These are phyloP conservation scores for Hetaerina americana DNA, from an alignment of 1,140 invertebrate species.

Conservation along the genomic window DNA sequence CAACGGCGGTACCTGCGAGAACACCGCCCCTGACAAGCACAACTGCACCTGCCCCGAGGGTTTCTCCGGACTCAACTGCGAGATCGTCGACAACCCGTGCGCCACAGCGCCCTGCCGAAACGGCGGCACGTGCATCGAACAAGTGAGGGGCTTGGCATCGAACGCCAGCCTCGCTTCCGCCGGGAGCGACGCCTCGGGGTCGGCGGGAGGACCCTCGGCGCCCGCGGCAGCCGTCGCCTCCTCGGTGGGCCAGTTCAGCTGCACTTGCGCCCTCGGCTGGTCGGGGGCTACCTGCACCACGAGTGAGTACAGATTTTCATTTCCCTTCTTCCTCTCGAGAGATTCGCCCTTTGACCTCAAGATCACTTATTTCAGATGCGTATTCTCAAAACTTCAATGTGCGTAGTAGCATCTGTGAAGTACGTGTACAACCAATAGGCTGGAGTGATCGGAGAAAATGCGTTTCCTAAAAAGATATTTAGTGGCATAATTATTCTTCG, in stretches of 20 bases:
- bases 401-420: too few species aligned
- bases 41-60: slow-evolving; percentile 82
- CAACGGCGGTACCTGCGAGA: slow-evolving; percentile 91
- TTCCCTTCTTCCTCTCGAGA: too few species aligned
- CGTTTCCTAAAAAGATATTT: too few species aligned
- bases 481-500: too few species aligned
- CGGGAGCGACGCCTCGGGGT: background rate
- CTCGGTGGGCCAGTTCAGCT: slow-evolving; percentile 45
- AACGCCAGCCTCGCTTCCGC: background rate
- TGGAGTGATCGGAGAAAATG: too few species aligned
- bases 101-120: slow-evolving; percentile 76
- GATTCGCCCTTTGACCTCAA: too few species aligned
- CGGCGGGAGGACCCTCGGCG: slow-evolving; percentile 28
- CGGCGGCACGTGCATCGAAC: slow-evolving; percentile 58
- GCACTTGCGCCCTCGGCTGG: slow-evolving; percentile 77
- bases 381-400: too few species aligned
- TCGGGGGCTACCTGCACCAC: slow-evolving; percentile 63
- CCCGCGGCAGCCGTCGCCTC: slow-evolving; percentile 17
- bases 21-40: slow-evolving; percentile 85
- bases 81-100: slow-evolving; percentile 84
- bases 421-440: too few species aligned
- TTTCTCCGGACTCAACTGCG: slow-evolving; percentile 81
- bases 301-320: slow-evolving; percentile 32
- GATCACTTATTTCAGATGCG: too few species aligned
- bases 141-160: slow-evolving; percentile 22